These are phyloP conservation scores for Naja naja DNA, from an alignment of 2,113 vertebrate species.

Conservation along the genomic window DNA sequence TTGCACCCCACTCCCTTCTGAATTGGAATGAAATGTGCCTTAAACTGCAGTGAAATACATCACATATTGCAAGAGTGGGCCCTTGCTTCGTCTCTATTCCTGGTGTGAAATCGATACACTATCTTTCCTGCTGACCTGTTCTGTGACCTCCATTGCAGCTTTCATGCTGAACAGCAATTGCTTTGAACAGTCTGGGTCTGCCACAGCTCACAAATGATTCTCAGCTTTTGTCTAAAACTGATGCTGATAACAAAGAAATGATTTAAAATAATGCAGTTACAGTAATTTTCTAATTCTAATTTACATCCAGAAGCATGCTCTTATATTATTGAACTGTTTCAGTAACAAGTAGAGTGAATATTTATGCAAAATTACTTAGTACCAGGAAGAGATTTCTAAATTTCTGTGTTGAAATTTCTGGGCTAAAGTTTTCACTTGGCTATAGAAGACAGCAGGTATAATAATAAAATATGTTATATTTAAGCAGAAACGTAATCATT, in stretches of 20 bases:
- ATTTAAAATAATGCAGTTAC: slow-evolving; percentile 76
- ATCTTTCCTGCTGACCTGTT: slow-evolving; percentile 88
- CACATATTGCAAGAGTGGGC: slow-evolving; percentile 74
- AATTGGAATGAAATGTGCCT: slow-evolving; percentile 84
- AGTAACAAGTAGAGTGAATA: slow-evolving; percentile 50
- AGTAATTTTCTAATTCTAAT: slow-evolving; percentile 82
- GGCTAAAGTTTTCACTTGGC: slow-evolving; percentile 47
- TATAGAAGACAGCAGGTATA: slow-evolving; percentile 20
- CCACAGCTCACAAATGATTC: slow-evolving; percentile 79
- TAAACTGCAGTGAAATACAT: slow-evolving; percentile 84
- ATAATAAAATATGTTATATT: slow-evolving; percentile 23
- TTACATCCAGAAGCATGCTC: slow-evolving; percentile 74
- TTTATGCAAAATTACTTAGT: slow-evolving; percentile 32
- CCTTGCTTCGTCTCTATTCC: slow-evolving; percentile 76
- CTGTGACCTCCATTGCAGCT: slow-evolving; percentile 86
- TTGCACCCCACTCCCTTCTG: slow-evolving; percentile 77
- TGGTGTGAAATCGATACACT: slow-evolving; percentile 91
- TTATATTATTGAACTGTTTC: slow-evolving; percentile 74
- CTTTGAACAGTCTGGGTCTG: slow-evolving; percentile 84
- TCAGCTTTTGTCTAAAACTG: slow-evolving; percentile 78
- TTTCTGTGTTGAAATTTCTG: slow-evolving; percentile 27
- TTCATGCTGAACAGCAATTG: slow-evolving; percentile 86
- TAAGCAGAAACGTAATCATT: slow-evolving; percentile 19
- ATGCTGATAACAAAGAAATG: slow-evolving; percentile 76
- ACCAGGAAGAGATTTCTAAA: neutral